These are phyloP conservation scores for Phyllopteryx taeniolatus DNA, from an alignment of 2,113 vertebrate genomes.

Conservation along the genomic window DNA sequence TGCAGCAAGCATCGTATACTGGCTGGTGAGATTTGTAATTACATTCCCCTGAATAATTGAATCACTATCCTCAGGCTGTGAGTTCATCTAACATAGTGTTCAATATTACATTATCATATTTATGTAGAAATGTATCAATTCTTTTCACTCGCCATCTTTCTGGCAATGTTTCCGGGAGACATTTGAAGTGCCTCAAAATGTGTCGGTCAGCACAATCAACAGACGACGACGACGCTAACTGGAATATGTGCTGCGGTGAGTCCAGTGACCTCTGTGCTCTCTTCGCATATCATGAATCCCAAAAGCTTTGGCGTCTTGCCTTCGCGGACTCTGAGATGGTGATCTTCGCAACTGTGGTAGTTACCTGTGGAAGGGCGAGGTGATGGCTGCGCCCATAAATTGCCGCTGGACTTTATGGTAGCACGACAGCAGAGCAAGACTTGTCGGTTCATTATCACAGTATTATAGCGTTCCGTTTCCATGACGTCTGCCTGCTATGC, in stretches of 20 bases:
- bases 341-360: slow-evolving; percentile 28
- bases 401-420: slow-evolving; percentile 55
- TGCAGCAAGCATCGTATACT: slow-evolving; percentile 23
- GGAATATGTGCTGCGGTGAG: slow-evolving; percentile 28
- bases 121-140: slow-evolving; percentile 24
- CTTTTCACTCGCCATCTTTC: slow-evolving; percentile 45
- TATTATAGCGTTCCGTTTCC: slow-evolving; percentile 63
- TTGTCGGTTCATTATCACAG: slow-evolving; percentile 72
- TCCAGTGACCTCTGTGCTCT: slow-evolving; percentile 8
- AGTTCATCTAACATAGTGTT: slow-evolving; percentile 59
- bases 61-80: slow-evolving; percentile 57
- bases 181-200: slow-evolving; percentile 35
- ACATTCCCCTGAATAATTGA: slow-evolving; percentile 71
- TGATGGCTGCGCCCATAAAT: slow-evolving; percentile 61
- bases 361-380: slow-evolving; percentile 33
- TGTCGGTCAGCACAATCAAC: slow-evolving; percentile 20
- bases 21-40: slow-evolving; percentile 60
- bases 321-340: slow-evolving; percentile 23
- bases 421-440: slow-evolving; percentile 47
- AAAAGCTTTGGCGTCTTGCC: slow-evolving; percentile 9
- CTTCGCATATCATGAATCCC: slow-evolving; percentile 17
- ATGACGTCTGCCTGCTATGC: slow-evolving; percentile 40
- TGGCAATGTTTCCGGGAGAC: slow-evolving; percentile 26
- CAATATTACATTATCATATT: slow-evolving; percentile 64
- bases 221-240: slow-evolving; percentile 18